phyloP scores from a whole-genome alignment of 2,888 invertebrate genomes.

The Biston betularia region DNA sequence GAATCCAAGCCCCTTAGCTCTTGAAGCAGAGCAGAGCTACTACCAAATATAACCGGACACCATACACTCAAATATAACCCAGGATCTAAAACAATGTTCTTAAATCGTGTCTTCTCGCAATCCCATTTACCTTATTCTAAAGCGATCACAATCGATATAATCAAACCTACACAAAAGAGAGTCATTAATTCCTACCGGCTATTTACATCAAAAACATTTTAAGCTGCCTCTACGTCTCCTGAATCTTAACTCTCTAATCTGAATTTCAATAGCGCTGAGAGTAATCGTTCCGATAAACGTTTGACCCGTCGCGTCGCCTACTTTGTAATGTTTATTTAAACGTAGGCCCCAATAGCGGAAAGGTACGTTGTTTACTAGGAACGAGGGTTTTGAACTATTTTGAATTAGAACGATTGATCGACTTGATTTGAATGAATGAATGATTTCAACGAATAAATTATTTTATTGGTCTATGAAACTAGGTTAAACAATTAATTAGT shows the following conservation, averaged over 20 bases:
- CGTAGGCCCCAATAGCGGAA: not conserved
- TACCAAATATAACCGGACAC: not conserved
- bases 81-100: constrained; percentile 23
- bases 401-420: not conserved
- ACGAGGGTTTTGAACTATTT: not conserved
- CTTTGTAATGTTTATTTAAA: constrained; percentile 42
- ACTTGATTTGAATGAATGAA: not conserved
- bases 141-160: constrained; percentile 52
- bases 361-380: not conserved
- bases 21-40: too few relatives aligned
- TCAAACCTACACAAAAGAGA: constrained; percentile 53
- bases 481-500: too few relatives aligned
- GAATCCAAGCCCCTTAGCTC: too few relatives aligned
- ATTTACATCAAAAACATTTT: constrained; percentile 69
- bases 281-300: constrained; percentile 54
- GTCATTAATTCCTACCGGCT: constrained; percentile 55
- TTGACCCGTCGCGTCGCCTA: constrained; percentile 50
- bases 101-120: constrained; percentile 19
- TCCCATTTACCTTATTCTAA: constrained; percentile 40
- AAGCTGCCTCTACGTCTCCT: constrained; percentile 48
- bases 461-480: too few relatives aligned
- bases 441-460: too few relatives aligned
- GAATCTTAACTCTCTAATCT: constrained; percentile 68
- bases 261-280: constrained; percentile 63
- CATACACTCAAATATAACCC: not conserved